phyloP scores from a whole-genome alignment of 1,140 invertebrate species.

The Papilio polyxenes region DNA sequence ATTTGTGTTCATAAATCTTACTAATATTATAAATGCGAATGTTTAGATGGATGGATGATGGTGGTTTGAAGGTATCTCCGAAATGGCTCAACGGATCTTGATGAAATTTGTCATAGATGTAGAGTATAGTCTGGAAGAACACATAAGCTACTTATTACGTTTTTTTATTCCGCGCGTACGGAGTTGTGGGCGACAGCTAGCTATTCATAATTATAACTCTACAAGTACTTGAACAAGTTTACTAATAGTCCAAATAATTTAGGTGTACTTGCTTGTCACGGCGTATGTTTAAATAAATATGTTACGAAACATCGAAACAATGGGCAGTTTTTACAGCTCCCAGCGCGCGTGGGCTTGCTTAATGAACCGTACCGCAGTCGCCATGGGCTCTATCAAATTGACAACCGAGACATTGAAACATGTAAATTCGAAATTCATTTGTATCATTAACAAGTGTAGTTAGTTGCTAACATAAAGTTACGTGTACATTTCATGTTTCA shows the following conservation, averaged over 20 bases:
- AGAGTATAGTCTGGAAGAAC: no score
- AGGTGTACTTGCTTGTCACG: background rate
- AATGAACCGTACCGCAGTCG: conserved; percentile 51
- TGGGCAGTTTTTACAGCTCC: conserved; percentile 54
- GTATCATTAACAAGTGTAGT: conserved; percentile 27
- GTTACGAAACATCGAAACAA: conserved; percentile 61
- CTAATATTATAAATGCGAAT: no score
- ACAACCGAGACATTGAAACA: conserved; percentile 29
- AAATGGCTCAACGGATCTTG: no score
- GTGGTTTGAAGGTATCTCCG: no score
- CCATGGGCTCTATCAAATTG: conserved; percentile 31
- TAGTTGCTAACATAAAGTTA: conserved; percentile 19
- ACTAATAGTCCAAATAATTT: conserved; percentile 24
- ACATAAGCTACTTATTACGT: no score
- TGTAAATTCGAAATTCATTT: conserved; percentile 30
- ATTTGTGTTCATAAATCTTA: no score
- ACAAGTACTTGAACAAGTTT: background rate
- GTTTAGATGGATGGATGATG: no score
- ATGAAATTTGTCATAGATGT: no score
- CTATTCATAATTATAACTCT: no score
- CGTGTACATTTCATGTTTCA: background rate
- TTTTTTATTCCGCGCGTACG: no score
- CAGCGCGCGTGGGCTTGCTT: conserved; percentile 59
- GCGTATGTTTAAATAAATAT: conserved; percentile 40
- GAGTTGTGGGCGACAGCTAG: no score